A percentile compares a stretch with the other conserved stretches of the same genome.
Evolutionary conservation across 2,113 vertebrate species (phyloP).

Genomic region (Nesoenas mayeri): DNA sequence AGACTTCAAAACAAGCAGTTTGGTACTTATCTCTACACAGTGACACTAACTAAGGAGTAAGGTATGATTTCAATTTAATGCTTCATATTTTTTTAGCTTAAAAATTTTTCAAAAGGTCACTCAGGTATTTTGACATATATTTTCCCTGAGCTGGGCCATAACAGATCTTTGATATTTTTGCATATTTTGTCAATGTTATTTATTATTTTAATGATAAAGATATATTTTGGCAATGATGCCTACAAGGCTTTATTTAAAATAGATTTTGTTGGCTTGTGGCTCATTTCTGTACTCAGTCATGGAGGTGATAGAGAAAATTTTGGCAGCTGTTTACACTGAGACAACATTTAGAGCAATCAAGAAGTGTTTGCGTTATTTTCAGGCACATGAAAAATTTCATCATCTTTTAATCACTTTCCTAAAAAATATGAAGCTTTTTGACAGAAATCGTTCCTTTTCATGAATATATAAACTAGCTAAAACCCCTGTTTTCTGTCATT

Average conservation of each 20-base stretch:
- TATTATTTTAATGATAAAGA: conserved; percentile 54
- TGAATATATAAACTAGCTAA: not conserved
- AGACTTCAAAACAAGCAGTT: conserved; percentile 3
- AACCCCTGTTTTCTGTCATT: not conserved
- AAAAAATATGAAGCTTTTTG: not conserved
- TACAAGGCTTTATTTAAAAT: conserved; percentile 50
- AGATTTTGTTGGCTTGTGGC: conserved; percentile 13
- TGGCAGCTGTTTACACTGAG: conserved; percentile 28
- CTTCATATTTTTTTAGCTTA: not conserved
- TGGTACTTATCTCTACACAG: not conserved
- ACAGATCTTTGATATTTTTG: not conserved
- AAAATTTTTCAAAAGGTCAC: conserved; percentile 12
- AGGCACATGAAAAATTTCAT: conserved; percentile 4
- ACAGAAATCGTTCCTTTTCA: not conserved
- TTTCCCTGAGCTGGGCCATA: not conserved
- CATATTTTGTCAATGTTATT: conserved; percentile 19
- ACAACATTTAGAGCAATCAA: conserved; percentile 17
- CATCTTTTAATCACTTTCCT: not conserved
- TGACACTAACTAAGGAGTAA: not conserved
- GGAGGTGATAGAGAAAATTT: conserved; percentile 38
- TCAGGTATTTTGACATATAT: conserved; percentile 8
- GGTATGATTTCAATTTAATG: not conserved
- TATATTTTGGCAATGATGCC: conserved; percentile 37
- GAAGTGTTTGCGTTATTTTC: conserved; percentile 20
- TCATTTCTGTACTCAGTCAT: conserved; percentile 27